Evolutionary conservation across 2,797 vertebrate species (phyloP), one percentile per base, ranked within the genome.

Genomic region (Urocyon cinereoargenteus): DNA sequence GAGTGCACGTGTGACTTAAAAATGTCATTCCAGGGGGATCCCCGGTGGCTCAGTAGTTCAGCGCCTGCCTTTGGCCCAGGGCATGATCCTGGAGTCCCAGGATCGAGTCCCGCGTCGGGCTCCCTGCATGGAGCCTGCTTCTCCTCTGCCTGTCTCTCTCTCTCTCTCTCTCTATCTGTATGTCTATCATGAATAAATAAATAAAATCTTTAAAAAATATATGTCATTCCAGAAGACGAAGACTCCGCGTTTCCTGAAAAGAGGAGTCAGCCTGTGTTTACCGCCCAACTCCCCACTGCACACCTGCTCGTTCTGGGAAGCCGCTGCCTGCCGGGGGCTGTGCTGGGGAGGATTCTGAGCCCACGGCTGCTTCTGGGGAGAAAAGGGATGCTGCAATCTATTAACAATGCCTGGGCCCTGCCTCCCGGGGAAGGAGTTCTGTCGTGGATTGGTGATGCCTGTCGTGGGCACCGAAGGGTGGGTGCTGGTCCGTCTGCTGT

Each of bases 371-470:
- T 22, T 70, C 34, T 79, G 14, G 34, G 31, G n/a, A 5, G 81
- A 64, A 49, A 90, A 31, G 49, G 64, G 3, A 26, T 22, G 53
- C 70, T 70, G 49, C 16, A 19, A 12, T 88, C 36, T 21, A 59
- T 64, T 87, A 57, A 53, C 79, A 70, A 93, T 85, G 77, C 55
- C 92, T 97, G 84, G 61, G 14, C 11, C 22, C 28, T 6, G 24
- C 16, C 55, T 96, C 66, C 86, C 26, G 0, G 21, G 59, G 72
- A 70, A 45, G 24, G 70, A 57, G n/a, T 22, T 66, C n/a, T 22
- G 31, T 34, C 57, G 36, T 72, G 21, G 84, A 89, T 94, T 72
- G 51, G 70, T 87, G 81, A 92, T 96, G 96, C 31, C 96, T 95
- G 90, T 24, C 90, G 22, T 0, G 1, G 86, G 28, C 68, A 36